Conservation (phyloP, 2,797 vertebrate species). For the Chelidonichthys spinosus region DNA sequence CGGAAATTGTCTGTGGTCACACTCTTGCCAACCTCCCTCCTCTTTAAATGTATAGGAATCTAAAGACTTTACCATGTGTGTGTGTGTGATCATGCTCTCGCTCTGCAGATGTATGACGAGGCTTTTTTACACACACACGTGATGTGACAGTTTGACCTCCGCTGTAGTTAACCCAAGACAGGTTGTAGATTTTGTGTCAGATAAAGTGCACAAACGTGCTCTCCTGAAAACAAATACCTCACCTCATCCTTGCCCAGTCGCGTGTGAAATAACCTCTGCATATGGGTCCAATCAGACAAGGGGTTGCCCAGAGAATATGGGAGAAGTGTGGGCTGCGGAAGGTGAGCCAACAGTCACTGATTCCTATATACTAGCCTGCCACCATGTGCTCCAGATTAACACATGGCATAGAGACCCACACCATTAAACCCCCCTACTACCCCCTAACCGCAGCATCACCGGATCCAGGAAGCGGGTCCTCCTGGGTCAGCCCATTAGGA, state of each 20-base stretch:
- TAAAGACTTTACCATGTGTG: conserved; percentile 63
- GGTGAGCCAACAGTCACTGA: conserved; percentile 66
- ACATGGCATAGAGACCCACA: conserved; percentile 43
- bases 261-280: conserved; percentile 64
- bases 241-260: conserved; percentile 34
- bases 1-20: conserved; percentile 68
- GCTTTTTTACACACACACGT: conserved; percentile 22
- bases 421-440: conserved; percentile 22
- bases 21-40: conserved; percentile 58
- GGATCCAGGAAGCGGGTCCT: conserved; percentile 56
- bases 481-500: conserved; percentile 41
- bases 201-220: conserved; percentile 27
- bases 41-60: conserved; percentile 53
- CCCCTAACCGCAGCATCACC: conserved; percentile 28
- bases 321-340: conserved; percentile 39
- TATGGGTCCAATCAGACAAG: conserved; percentile 70
- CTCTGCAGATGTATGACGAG: conserved; percentile 23
- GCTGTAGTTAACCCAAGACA: conserved; percentile 27
- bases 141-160: conserved; percentile 16
- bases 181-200: conserved; percentile 44
- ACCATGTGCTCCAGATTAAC: conserved; percentile 71
- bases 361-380: conserved; percentile 43
- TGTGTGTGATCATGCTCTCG: conserved; percentile 29
- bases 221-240: conserved; percentile 44
- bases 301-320: conserved; percentile 61